Conservation (phyloP, 2,113 vertebrate genomes). For the Balaenoptera acutorostrata region DNA sequence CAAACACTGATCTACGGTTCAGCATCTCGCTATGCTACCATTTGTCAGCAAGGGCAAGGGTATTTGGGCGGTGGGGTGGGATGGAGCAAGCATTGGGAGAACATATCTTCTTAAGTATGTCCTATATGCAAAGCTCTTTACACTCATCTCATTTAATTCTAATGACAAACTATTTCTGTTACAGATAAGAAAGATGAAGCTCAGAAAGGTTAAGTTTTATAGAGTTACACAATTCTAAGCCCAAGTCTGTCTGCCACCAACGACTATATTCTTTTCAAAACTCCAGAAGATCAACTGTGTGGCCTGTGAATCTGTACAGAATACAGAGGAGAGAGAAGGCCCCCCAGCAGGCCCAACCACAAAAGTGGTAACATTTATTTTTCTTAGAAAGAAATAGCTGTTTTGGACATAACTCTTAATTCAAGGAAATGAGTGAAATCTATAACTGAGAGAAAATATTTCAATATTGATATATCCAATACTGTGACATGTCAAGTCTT, state of each 20-base stretch:
- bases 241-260: not conserved
- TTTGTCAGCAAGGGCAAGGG: not conserved
- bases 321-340: not conserved
- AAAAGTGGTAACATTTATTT: not conserved
- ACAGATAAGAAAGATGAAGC: not conserved
- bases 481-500: not conserved
- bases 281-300: not conserved
- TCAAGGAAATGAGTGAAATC: not conserved
- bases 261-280: not conserved
- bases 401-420: not conserved
- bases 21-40: not conserved
- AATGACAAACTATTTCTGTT: not conserved
- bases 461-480: not conserved
- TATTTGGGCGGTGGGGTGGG: not conserved
- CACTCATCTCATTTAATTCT: not conserved
- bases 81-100: not conserved
- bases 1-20: not conserved
- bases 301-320: not conserved
- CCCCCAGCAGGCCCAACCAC: not conserved
- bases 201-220: not conserved
- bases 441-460: not conserved
- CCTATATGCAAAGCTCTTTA: not conserved
- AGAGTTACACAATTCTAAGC: not conserved
- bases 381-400: not conserved
- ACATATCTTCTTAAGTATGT: not conserved